A percentile compares a stretch with the other conserved stretches of the same genome.
Conservation (phyloP, 2,888 invertebrate genomes). For the Onchidella celtica region DNA sequence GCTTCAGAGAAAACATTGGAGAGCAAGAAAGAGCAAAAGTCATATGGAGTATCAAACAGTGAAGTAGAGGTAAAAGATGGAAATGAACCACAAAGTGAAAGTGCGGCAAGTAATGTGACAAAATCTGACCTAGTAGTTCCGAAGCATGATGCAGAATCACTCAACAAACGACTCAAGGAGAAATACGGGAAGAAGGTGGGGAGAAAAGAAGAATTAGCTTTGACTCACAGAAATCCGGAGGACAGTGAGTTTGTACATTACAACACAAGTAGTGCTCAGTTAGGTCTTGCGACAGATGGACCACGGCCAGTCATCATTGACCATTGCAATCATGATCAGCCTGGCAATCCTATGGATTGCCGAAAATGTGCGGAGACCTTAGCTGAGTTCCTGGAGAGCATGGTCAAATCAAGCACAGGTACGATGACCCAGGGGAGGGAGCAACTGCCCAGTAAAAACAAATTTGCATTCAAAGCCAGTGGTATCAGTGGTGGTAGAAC, state of each 20-base stretch:
- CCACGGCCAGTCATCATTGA: conserved; percentile 46
- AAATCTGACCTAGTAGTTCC: background rate
- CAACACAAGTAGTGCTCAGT: conserved; percentile 15
- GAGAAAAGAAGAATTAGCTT: background rate
- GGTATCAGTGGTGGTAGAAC: background rate
- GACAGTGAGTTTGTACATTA: background rate
- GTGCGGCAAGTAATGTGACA: background rate
- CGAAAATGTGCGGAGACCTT: conserved; percentile 33
- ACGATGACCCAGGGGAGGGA: background rate
- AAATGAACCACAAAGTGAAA: background rate
- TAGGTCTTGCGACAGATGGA: conserved; percentile 48
- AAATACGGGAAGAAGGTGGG: background rate
- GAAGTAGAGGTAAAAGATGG: background rate
- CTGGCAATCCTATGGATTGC: conserved; percentile 40
- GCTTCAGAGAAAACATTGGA: background rate
- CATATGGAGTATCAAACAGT: background rate
- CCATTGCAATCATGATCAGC: conserved; percentile 37
- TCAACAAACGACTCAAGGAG: background rate
- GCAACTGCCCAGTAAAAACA: conserved; percentile 1
- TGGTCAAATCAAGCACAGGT: conserved; percentile 5
- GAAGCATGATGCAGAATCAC: conserved; percentile 5
- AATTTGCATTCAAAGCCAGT: background rate
- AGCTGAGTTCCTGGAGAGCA: conserved; percentile 19
- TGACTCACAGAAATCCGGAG: background rate
- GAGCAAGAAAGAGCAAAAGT: background rate